Conservation (phyloP, 2,113 vertebrate genomes). For the Symphodus melops region DNA sequence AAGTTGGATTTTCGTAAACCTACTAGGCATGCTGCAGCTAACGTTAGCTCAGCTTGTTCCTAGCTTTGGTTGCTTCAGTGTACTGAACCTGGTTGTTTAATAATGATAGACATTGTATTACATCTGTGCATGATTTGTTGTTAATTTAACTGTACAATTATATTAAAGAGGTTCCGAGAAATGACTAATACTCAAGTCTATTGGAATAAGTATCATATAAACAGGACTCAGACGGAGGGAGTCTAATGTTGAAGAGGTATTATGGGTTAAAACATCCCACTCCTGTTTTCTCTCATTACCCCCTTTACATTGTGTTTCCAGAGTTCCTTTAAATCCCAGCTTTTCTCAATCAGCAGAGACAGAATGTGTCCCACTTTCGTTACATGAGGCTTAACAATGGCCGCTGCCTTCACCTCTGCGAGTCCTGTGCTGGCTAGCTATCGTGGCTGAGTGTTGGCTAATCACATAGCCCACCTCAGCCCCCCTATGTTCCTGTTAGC, state of each 20-base stretch:
- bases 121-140: background rate
- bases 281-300: background rate
- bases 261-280: background rate
- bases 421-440: background rate
- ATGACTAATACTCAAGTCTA: no score
- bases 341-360: constrained; percentile 15
- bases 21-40: no score
- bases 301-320: constrained; percentile 3
- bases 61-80: background rate
- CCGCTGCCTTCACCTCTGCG: constrained; percentile 12
- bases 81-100: background rate
- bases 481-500: constrained; percentile 48
- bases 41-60: no score
- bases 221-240: no score
- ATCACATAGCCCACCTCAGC: constrained; percentile 39
- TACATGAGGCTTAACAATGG: constrained; percentile 25
- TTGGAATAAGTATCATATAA: no score
- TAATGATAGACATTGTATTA: background rate
- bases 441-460: constrained; percentile 19
- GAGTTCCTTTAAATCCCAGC: constrained; percentile 24
- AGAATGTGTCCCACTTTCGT: constrained; percentile 12
- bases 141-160: background rate
- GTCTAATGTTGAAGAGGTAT: no score
- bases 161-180: no score
- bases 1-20: no score